Evolutionary conservation across 2,113 vertebrate genomes (phyloP).

Genomic region (Oryctolagus cuniculus): DNA sequence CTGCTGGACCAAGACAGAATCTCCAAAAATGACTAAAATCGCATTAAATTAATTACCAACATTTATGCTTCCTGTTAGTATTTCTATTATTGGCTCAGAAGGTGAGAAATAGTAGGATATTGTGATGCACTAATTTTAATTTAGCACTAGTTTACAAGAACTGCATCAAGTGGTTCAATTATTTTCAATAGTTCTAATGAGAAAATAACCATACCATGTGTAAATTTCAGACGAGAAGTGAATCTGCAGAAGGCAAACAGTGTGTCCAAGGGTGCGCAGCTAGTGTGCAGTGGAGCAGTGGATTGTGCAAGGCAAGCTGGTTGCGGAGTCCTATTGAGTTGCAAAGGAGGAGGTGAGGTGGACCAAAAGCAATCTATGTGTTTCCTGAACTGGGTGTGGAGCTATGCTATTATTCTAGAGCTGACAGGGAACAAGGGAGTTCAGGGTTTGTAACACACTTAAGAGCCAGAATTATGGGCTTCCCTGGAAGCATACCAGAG

Average conservation of each 20-base stretch:
- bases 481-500: conserved; percentile 8
- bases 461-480: conserved; percentile 14
- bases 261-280: neutral
- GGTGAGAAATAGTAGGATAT: conserved; percentile 21
- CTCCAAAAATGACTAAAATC: conserved; percentile 57
- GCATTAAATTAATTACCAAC: conserved; percentile 58
- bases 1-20: neutral
- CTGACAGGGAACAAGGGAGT: conserved; percentile 24
- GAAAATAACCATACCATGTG: neutral
- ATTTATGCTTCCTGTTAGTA: conserved; percentile 44
- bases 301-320: neutral
- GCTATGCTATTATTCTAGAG: neutral
- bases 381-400: neutral
- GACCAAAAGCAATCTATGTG: neutral
- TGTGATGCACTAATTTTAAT: conserved; percentile 58
- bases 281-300: neutral
- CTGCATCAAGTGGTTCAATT: neutral
- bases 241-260: neutral
- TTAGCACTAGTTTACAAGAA: neutral
- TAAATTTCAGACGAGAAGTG: conserved; percentile 34
- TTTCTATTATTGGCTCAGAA: conserved; percentile 13
- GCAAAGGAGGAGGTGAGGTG: neutral
- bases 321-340: neutral
- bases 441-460: conserved; percentile 7
- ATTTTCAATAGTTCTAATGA: conserved; percentile 30